Evolutionary conservation across 2,113 vertebrate species (phyloP).

Genomic region (Phrynocephalus versicolor): DNA sequence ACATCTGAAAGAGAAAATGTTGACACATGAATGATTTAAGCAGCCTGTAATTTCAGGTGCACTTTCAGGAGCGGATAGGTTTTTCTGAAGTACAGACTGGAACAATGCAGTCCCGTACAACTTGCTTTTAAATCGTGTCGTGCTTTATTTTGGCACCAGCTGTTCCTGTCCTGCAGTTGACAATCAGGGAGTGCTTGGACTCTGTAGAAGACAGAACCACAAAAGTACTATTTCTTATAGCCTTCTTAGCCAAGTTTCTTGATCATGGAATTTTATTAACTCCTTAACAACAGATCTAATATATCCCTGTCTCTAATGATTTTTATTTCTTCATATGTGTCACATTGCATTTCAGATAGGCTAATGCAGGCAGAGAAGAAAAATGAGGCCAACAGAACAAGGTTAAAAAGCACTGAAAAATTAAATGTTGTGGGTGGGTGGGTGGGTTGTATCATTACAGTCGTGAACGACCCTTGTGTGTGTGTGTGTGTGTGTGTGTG

Average conservation of each 20-base stretch:
- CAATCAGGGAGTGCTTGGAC: not conserved
- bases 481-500: too few species aligned
- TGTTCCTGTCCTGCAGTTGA: not conserved
- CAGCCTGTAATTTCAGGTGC: not conserved
- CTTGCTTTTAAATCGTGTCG: not conserved
- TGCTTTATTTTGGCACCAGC: not conserved
- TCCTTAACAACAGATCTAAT: not conserved
- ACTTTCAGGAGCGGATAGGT: not conserved
- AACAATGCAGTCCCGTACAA: not conserved
- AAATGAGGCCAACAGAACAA: not conserved
- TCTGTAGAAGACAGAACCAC: not conserved
- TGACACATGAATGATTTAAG: not conserved
- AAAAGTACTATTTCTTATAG: not conserved
- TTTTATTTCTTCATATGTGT: not conserved
- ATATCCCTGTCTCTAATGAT: too few species aligned
- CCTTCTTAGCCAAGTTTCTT: not conserved
- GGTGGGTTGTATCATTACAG: too few species aligned
- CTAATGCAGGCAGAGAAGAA: not conserved
- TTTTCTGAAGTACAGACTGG: not conserved
- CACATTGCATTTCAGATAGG: not conserved
- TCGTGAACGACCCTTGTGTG: too few species aligned
- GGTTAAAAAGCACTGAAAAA: not conserved
- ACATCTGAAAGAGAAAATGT: not conserved
- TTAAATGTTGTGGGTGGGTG: not conserved
- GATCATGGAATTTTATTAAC: not conserved